A percentile compares a stretch with the other conserved stretches of the same genome.
These are phyloP conservation scores for Oscheius sp. DNA, from an alignment of 2,888 invertebrate species.

Conservation along the genomic window DNA sequence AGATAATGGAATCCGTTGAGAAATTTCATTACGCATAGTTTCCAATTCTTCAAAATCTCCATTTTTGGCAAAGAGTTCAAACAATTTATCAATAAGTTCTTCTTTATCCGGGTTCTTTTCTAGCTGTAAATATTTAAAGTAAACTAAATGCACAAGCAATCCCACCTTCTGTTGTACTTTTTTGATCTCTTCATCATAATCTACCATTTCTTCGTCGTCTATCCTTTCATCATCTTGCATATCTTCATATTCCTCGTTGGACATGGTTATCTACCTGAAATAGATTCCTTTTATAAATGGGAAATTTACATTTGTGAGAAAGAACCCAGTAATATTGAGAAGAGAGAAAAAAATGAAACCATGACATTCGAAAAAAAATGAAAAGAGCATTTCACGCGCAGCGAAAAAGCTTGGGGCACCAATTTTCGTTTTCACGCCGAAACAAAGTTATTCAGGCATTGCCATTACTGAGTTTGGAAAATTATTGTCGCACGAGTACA, in stretches of 20 bases:
- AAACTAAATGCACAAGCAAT: neutral
- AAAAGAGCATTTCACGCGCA: no score
- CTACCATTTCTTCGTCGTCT: slow-evolving; percentile 38
- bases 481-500: no score
- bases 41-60: slow-evolving; percentile 51
- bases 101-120: slow-evolving; percentile 36
- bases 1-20: slow-evolving; percentile 39
- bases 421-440: no score
- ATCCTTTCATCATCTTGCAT: slow-evolving; percentile 20
- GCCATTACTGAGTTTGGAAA: no score
- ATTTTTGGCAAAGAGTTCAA: slow-evolving; percentile 40
- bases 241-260: neutral
- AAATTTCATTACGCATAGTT: slow-evolving; percentile 34
- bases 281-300: no score
- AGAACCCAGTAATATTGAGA: no score
- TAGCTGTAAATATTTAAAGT: slow-evolving; percentile 40
- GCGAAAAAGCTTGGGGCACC: no score
- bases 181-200: slow-evolving; percentile 38
- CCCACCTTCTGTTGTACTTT: slow-evolving; percentile 36
- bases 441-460: no score
- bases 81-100: slow-evolving; percentile 31
- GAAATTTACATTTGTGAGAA: no score
- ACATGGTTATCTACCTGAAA: no score
- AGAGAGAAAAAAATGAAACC: no score
- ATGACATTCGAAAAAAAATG: no score